Base-by-base conservation (phyloP, 1,140 invertebrate species). In the Brachystomella parvula region DNA sequence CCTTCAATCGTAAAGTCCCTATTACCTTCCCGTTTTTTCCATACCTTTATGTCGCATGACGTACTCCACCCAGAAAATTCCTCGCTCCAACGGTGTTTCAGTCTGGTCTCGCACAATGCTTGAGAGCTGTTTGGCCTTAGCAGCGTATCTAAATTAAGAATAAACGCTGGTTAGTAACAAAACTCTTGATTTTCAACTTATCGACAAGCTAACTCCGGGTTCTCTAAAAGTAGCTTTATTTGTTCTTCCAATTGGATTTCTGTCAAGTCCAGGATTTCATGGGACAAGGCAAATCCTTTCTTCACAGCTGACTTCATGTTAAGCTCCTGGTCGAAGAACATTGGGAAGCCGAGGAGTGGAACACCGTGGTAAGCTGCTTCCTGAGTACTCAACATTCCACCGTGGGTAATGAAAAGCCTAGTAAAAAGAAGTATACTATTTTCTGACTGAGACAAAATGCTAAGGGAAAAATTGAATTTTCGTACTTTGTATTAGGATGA, bases 381-480 rank as follows among this genome's bases (percentile, higher is more conserved):
- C 67, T 80, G 77, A 0, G 80, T 75, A 33, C 84, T 84, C 24
- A 85, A 77, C n/a, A 83, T 75, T 0, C 86, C 86, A 56, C 84
- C 84, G 70, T 86, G 84, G 12, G 81, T 83, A n/a, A 87, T 82
- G 69, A 87, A 87, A 1, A 84, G n/a, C 61, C 69, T 81, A 79
- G 70, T 65, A 82, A 81, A 21, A 78, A 76, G 74, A 84, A 82
- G n/a, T 64, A 75, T 76, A 44, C 21, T 21, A 47, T 19, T 12
- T 24, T 32, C 9, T 39, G 74, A 63, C 26, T 29, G 12, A 24
- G 6, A 24, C 6, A 57, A 6, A 21, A 29, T 29, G 6, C 6
- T 9, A 12, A 9, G 12, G 6, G 53, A 57, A 29, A 12, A 12
- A 12, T 6, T 15, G 21, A 57, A 12, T 9, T 12, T 57, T 9